Conservation (phyloP, 2,113 vertebrate species). For the Lampris incognitus region DNA sequence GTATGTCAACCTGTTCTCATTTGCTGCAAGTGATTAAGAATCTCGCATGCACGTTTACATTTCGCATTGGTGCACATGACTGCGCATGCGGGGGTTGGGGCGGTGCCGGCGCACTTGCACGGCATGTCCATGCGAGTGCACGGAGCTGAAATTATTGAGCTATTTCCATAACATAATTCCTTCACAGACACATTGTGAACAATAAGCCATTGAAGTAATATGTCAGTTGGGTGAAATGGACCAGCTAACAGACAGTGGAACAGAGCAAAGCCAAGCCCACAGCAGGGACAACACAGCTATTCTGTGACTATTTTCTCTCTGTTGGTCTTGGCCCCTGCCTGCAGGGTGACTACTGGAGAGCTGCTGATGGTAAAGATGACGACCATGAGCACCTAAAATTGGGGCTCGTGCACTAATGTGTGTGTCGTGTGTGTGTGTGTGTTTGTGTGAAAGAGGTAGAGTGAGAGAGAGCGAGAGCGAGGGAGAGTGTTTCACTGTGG, state of each 20-base stretch:
- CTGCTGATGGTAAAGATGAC: slow-evolving; percentile 62
- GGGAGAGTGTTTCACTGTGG: slow-evolving; percentile 32
- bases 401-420: neutral
- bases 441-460: slow-evolving; percentile 29
- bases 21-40: too few species aligned
- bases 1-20: too few species aligned
- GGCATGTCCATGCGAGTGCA: slow-evolving; percentile 34
- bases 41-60: slow-evolving; percentile 24
- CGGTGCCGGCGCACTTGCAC: neutral
- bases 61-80: too few species aligned
- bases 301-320: slow-evolving; percentile 72
- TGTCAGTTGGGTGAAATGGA: slow-evolving; percentile 60
- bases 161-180: slow-evolving; percentile 25
- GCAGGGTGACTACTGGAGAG: slow-evolving; percentile 40
- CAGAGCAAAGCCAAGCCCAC: slow-evolving; percentile 24
- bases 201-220: slow-evolving; percentile 55
- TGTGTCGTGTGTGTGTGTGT: slow-evolving; percentile 23
- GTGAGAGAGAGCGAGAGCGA: neutral
- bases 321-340: slow-evolving; percentile 69
- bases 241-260: slow-evolving; percentile 44
- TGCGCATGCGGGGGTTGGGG: too few species aligned
- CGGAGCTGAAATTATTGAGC: slow-evolving; percentile 41
- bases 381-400: slow-evolving; percentile 40
- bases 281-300: slow-evolving; percentile 66
- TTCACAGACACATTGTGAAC: slow-evolving; percentile 36